A percentile compares a stretch with the other conserved stretches of the same genome.
These are phyloP conservation scores for Pseudococcus jackbeardsleyi DNA, from an alignment of 2,888 invertebrate species.

Conservation along the genomic window DNA sequence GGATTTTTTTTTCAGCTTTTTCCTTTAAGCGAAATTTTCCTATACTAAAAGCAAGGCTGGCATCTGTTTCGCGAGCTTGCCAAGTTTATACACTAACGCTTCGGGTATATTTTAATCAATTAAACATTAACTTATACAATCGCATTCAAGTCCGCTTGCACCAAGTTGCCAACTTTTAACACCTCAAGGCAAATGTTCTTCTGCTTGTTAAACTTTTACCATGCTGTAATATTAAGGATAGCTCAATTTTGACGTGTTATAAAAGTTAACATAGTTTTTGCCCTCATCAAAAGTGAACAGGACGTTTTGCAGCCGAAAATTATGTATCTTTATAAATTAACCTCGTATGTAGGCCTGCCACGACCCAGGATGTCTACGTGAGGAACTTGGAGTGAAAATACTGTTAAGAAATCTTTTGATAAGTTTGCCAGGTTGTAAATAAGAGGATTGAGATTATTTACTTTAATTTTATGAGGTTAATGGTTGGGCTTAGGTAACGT, in stretches of 20 bases:
- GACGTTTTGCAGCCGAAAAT: constrained; percentile 11
- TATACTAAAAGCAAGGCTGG: not conserved
- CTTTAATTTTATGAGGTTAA: no score
- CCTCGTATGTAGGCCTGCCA: not conserved
- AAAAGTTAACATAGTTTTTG: constrained; percentile 22
- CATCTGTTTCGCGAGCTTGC: not conserved
- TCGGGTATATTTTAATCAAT: constrained; percentile 9
- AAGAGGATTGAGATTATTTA: no score
- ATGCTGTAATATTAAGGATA: not conserved
- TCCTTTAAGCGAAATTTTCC: not conserved
- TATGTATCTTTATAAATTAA: not conserved
- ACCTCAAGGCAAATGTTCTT: constrained; percentile 12
- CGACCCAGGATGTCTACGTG: not conserved
- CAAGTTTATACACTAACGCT: not conserved
- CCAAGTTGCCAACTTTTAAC: constrained; percentile 20
- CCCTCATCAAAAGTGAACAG: not conserved
- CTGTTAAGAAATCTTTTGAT: not conserved
- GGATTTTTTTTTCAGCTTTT: not conserved
- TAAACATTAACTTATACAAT: constrained; percentile 39
- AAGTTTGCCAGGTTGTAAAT: not conserved
- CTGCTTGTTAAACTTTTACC: constrained; percentile 24
- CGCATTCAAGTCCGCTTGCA: constrained; percentile 26
- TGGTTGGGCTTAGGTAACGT: no score
- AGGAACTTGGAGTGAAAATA: not conserved
- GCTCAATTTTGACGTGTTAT: constrained; percentile 38